A percentile compares a stretch with the other conserved stretches of the same genome.
Conservation (phyloP, 2,113 vertebrate species). For the Trematocara macrostoma region DNA sequence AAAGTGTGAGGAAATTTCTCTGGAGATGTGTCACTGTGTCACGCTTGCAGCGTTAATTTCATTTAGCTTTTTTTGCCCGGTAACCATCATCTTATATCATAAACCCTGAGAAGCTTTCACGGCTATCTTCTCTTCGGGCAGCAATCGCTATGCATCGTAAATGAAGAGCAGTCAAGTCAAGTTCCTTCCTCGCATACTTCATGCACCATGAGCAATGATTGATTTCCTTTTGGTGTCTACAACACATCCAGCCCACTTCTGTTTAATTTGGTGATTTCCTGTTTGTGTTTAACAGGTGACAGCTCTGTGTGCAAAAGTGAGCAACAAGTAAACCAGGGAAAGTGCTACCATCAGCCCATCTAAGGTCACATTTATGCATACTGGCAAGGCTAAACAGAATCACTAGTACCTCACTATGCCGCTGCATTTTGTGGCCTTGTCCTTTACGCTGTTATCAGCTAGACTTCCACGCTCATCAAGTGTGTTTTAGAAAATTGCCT, state of each 20-base stretch:
- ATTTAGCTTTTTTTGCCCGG: background rate
- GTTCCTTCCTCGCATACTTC: background rate
- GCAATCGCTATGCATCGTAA: background rate
- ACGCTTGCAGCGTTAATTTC: background rate
- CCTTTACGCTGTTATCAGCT: background rate
- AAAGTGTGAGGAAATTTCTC: background rate
- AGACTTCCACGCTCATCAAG: background rate
- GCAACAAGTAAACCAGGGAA: background rate
- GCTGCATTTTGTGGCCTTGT: background rate
- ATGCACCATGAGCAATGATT: background rate
- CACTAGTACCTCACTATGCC: background rate
- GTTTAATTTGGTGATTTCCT: background rate
- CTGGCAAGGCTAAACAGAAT: background rate
- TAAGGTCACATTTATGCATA: background rate
- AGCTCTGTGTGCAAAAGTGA: background rate
- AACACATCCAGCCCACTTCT: background rate
- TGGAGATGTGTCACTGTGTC: background rate
- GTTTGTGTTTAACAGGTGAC: background rate
- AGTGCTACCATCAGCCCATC: background rate
- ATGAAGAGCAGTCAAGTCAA: background rate
- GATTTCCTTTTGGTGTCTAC: background rate
- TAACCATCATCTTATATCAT: slow-evolving; percentile 17
- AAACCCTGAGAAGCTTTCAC: background rate
- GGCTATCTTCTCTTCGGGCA: background rate
- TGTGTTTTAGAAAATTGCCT: slow-evolving; percentile 8